phyloP scores from a whole-genome alignment of 2,113 vertebrate species.

The Pygoscelis adeliae region DNA sequence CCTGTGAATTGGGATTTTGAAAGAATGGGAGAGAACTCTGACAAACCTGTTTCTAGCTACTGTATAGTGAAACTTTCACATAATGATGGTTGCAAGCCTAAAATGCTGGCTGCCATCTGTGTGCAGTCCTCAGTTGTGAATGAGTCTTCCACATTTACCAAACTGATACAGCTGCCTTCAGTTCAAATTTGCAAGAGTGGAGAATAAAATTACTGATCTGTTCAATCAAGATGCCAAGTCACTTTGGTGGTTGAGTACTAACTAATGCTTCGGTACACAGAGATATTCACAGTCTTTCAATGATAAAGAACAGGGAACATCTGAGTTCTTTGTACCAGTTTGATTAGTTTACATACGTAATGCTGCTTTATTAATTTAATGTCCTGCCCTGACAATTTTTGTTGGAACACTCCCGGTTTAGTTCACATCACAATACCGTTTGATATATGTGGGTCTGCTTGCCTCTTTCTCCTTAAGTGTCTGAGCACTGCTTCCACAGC shows the following conservation, averaged over 20 bases:
- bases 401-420: not conserved
- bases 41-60: not conserved
- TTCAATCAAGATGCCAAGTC: not conserved
- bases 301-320: not conserved
- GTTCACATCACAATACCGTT: not conserved
- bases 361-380: not conserved
- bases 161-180: not conserved
- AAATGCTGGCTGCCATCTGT: not conserved
- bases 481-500: not conserved
- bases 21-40: not conserved
- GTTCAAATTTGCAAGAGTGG: not conserved
- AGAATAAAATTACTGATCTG: not conserved
- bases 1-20: not conserved
- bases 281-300: not conserved
- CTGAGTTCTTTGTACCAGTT: not conserved
- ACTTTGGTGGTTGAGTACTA: not conserved
- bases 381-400: not conserved
- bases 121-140: not conserved
- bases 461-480: not conserved
- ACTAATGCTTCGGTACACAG: not conserved
- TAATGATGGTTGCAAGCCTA: not conserved
- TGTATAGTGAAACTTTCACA: not conserved
- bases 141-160: not conserved
- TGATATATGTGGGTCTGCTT: not conserved
- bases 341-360: not conserved